Evolutionary conservation across 2,797 vertebrate species (phyloP).

Genomic region (Pangasius djambal): DNA sequence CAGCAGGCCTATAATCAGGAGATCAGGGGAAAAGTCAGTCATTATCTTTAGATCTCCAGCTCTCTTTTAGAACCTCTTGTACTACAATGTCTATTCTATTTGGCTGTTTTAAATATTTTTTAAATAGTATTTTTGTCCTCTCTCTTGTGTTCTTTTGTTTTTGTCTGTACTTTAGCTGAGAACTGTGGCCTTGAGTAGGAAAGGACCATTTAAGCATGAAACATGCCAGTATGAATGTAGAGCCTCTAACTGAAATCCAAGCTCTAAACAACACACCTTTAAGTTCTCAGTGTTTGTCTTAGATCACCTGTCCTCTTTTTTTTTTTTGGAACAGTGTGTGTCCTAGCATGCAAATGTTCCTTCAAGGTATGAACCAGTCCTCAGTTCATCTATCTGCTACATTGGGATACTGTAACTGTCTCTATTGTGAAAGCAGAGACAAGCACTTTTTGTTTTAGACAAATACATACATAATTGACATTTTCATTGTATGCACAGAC

Average conservation of each 20-base stretch:
- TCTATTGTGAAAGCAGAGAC: background rate
- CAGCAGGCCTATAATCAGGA: conserved; percentile 8
- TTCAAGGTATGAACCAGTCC: background rate
- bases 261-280: conserved; percentile 26
- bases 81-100: background rate
- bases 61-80: background rate
- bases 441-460: background rate
- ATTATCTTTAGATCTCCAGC: conserved; percentile 4
- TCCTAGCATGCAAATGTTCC: background rate
- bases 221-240: conserved; percentile 21
- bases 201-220: conserved; percentile 31
- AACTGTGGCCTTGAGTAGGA: conserved; percentile 34
- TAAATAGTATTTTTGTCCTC: background rate
- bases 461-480: background rate
- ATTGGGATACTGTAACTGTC: background rate
- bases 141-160: background rate
- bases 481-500: background rate
- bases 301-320: conserved; percentile 19
- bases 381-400: background rate
- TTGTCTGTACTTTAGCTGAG: background rate
- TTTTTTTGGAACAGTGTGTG: background rate
- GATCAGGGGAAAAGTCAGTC: background rate
- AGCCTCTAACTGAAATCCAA: conserved; percentile 37
- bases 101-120: background rate
- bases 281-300: conserved; percentile 24